Evolutionary conservation across 2,888 invertebrate genomes (phyloP).

Genomic region (Tetranychus truncatus): DNA sequence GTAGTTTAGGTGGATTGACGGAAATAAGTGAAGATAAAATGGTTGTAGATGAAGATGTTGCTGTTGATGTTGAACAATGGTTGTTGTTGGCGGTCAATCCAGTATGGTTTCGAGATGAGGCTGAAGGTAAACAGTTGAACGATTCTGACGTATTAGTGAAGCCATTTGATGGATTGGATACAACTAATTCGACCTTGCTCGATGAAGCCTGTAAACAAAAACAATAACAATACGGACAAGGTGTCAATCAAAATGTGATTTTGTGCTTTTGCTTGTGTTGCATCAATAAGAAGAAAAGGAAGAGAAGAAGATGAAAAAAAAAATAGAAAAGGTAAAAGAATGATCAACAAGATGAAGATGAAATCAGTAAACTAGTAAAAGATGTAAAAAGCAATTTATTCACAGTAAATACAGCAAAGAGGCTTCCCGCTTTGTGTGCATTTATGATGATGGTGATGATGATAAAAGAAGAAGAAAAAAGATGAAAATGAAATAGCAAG

Average conservation of each 20-base stretch:
- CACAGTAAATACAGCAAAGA: neutral
- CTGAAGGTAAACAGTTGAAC: no score
- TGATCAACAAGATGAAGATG: constrained; percentile 2
- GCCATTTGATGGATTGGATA: constrained; percentile 5
- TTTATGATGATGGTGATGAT: neutral
- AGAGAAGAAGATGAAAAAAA: neutral
- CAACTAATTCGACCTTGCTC: constrained; percentile 8
- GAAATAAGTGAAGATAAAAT: neutral
- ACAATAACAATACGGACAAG: neutral
- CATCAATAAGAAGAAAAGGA: no score
- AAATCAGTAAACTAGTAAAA: neutral
- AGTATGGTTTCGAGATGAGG: no score
- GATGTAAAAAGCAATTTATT: neutral
- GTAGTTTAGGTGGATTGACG: neutral
- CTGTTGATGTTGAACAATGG: neutral
- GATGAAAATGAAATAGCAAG: constrained; percentile 7
- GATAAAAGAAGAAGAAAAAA: constrained; percentile 7
- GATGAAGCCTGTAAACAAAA: constrained; percentile 4
- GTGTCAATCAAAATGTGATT: no score
- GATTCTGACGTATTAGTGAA: neutral
- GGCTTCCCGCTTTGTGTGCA: neutral
- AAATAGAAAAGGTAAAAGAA: constrained; percentile 3
- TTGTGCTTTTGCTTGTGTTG: no score
- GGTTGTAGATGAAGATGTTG: neutral
- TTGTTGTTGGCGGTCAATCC: no score